Conservation (phyloP, 2,888 invertebrate genomes). For the Morpho helenor region DNA sequence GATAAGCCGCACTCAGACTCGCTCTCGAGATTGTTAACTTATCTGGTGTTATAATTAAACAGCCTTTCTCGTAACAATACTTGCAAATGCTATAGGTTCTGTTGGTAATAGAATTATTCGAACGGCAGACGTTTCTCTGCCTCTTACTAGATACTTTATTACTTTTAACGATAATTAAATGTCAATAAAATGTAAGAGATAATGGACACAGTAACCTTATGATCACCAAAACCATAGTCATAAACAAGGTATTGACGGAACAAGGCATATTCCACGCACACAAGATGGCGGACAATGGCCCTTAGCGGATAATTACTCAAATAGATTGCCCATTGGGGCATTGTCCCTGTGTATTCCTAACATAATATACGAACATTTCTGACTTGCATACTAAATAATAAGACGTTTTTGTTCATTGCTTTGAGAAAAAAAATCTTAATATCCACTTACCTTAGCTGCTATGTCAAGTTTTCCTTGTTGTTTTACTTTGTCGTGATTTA, state of each 20-base stretch:
- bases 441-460: too few relatives aligned
- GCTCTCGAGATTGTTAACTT: slow-evolving; percentile 73
- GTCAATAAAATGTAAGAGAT: slow-evolving; percentile 13
- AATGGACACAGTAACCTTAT: slow-evolving; percentile 16
- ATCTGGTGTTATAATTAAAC: slow-evolving; percentile 74
- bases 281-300: slow-evolving; percentile 78
- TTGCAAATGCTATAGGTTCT: slow-evolving; percentile 32
- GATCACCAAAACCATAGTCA: slow-evolving; percentile 60
- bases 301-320: slow-evolving; percentile 78
- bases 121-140: slow-evolving; percentile 2
- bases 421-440: too few relatives aligned
- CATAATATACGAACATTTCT: slow-evolving; percentile 59
- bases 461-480: too few relatives aligned
- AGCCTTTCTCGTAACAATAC: slow-evolving; percentile 51
- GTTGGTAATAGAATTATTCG: slow-evolving; percentile 24
- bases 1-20: slow-evolving; percentile 76
- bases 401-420: slow-evolving; percentile 27
- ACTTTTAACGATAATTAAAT: slow-evolving; percentile 3
- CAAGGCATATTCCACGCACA: slow-evolving; percentile 72
- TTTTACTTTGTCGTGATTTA: too few relatives aligned
- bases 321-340: slow-evolving; percentile 78
- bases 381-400: slow-evolving; percentile 45
- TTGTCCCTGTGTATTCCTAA: slow-evolving; percentile 62
- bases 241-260: slow-evolving; percentile 64
- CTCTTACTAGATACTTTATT: slow-evolving; percentile 2